Base-by-base conservation (phyloP, 2,888 invertebrate genomes). In the Pilophorus perplexus region DNA sequence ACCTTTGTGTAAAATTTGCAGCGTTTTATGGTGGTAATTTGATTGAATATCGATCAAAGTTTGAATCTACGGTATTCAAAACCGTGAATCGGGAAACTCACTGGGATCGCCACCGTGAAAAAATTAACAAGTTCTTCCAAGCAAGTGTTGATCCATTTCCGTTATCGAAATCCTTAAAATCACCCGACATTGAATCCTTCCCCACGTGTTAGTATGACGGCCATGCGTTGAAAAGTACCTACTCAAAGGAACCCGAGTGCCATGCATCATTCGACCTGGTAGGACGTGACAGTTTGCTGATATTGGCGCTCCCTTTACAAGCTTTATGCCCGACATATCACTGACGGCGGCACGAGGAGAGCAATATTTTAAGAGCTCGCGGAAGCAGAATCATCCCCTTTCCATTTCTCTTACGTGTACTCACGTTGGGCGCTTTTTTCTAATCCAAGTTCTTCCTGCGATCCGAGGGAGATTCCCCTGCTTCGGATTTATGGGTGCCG, bases 311-410 rank as follows among this genome's bases (percentile, higher is more conserved):
- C 46, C 46, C 46, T 46, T 23, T 14, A 20, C 46, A 25, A 23
- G 46, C 46, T 46, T 46, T 46, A 46, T 46, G 46, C 46, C 25
- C 46, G 12, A 14, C 46, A 46, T 46, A 25, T 46, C 46, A 46
- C 46, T 25, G 46, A 22, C 20, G 23, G 46, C 14, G 46, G 46
- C 5, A 22, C n/a, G 2, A 25, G 46, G n/a, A 25, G 46, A 23
- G 46, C 46, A 46, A 46, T 46, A 46, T 46, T 46, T 46, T 46
- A 46, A 46, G 46, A 46, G 46, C 46, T 46, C 25, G 46, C 23
- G 46, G 46, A n/a, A 46, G 46, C 46, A 25, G 46, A 46, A 46
- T 46, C 46, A 46, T 46, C 46, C 46, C 46, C 46, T 14, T 46
- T 23, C 46, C 46, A 46, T 46, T 46, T 23, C 46, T 46, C 46